These are phyloP conservation scores for Serranus cabrilla DNA, from an alignment of 2,797 vertebrate genomes.

Conservation along the genomic window DNA sequence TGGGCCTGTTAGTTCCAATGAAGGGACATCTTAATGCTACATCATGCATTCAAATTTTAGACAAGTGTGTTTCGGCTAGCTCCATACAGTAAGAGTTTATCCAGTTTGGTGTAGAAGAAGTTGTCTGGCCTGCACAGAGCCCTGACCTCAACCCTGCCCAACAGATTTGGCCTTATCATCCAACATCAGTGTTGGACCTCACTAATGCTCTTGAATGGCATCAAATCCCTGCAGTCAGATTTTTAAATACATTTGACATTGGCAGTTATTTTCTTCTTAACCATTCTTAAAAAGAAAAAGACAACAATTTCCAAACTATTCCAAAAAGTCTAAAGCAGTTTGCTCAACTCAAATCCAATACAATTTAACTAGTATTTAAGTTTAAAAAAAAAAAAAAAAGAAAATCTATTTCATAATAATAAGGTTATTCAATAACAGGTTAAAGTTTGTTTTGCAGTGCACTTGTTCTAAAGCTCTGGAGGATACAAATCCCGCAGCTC, in stretches of 20 bases:
- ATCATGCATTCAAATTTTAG: neutral
- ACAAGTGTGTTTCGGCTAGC: neutral
- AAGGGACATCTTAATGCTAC: neutral
- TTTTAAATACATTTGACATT: too few species aligned
- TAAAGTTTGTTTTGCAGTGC: neutral
- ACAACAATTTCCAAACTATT: neutral
- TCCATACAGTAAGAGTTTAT: neutral
- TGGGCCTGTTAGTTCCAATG: neutral
- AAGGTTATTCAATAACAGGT: too few species aligned
- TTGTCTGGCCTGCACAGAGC: neutral
- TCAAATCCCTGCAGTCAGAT: neutral
- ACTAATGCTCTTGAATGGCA: neutral
- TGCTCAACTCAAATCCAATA: neutral
- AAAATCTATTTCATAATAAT: too few species aligned
- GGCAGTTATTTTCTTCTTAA: neutral
- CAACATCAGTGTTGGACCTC: neutral
- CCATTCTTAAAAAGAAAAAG: neutral
- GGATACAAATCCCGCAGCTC: neutral
- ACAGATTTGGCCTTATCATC: neutral
- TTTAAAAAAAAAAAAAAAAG: neutral
- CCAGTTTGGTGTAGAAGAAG: neutral
- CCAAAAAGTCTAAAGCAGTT: neutral
- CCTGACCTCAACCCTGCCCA: neutral
- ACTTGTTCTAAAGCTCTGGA: neutral
- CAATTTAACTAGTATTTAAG: neutral